Evolutionary conservation across 1,140 invertebrate genomes (phyloP).

Genomic region (Eupeodes corollae): DNA sequence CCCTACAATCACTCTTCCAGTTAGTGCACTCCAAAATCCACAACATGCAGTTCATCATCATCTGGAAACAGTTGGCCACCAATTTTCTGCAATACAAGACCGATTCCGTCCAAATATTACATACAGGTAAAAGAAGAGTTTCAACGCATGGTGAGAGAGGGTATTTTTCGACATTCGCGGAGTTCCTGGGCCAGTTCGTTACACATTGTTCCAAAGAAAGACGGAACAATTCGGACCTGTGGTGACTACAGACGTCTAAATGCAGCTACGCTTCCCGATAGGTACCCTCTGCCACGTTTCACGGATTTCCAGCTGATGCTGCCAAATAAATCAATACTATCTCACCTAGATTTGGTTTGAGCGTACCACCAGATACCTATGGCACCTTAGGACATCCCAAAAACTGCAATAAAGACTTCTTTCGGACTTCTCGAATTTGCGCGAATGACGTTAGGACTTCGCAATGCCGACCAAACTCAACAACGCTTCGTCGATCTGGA

Average conservation of each 20-base stretch:
- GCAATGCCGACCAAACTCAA: constrained; percentile 13
- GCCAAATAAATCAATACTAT: too few species aligned
- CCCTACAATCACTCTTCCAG: too few species aligned
- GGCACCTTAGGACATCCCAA: constrained; percentile 19
- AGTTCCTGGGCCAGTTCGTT: constrained; percentile 39
- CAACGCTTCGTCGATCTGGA: constrained; percentile 13
- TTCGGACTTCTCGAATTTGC: constrained; percentile 21
- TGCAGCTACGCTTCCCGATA: constrained; percentile 22
- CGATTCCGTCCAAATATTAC: constrained; percentile 17
- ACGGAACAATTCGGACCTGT: constrained; percentile 26
- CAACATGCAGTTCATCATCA: constrained; percentile 15
- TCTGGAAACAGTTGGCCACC: constrained; percentile 23
- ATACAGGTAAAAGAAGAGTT: too few species aligned
- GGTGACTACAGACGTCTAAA: constrained; percentile 40
- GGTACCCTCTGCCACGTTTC: too few species aligned
- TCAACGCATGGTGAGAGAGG: constrained; percentile 17
- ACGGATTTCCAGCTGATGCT: too few species aligned
- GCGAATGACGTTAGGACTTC: constrained; percentile 13
- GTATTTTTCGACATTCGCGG: constrained; percentile 25
- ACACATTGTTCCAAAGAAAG: too few species aligned
- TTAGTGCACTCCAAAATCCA: too few species aligned
- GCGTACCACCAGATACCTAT: constrained; percentile 41
- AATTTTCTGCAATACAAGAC: constrained; percentile 16
- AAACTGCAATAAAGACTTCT: constrained; percentile 34
- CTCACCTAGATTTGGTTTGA: constrained; percentile 39